These are phyloP conservation scores for Colius striatus DNA, from an alignment of 2,113 vertebrate species.

Conservation along the genomic window DNA sequence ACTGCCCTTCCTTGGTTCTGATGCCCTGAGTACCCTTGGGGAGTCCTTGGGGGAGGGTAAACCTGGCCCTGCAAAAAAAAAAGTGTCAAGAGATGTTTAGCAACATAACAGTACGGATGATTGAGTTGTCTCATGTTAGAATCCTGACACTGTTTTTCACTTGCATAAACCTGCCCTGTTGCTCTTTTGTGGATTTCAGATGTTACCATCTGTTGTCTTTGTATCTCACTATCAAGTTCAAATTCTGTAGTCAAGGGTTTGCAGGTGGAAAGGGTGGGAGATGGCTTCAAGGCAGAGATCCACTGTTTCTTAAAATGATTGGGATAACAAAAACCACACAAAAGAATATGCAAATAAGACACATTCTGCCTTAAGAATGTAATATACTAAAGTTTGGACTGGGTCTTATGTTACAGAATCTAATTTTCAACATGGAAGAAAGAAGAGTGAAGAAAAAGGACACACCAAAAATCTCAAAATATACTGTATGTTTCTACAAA, in stretches of 20 bases:
- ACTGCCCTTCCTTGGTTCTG: background rate
- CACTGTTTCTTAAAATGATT: background rate
- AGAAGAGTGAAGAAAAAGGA: background rate
- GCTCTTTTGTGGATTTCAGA: background rate
- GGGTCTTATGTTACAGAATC: background rate
- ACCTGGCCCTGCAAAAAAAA: background rate
- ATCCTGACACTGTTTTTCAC: background rate
- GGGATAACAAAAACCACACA: background rate
- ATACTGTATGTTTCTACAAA: background rate
- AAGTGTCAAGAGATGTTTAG: background rate
- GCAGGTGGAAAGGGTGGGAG: background rate
- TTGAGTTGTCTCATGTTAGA: background rate
- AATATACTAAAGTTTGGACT: background rate
- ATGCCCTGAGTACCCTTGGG: background rate
- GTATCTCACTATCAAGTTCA: fast-evolving
- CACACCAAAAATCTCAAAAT: background rate
- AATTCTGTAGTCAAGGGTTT: background rate
- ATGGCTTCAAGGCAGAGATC: background rate
- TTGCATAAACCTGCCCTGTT: background rate
- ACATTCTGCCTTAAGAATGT: background rate
- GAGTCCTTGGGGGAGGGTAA: background rate
- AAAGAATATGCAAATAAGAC: background rate
- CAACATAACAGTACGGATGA: background rate
- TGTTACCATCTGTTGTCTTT: background rate
- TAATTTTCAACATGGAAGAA: background rate